Percentiles rank a stretch among this genome's conserved stretches.
Evolutionary conservation across 2,113 vertebrate species (phyloP).

Genomic region (Cololabis saira): DNA sequence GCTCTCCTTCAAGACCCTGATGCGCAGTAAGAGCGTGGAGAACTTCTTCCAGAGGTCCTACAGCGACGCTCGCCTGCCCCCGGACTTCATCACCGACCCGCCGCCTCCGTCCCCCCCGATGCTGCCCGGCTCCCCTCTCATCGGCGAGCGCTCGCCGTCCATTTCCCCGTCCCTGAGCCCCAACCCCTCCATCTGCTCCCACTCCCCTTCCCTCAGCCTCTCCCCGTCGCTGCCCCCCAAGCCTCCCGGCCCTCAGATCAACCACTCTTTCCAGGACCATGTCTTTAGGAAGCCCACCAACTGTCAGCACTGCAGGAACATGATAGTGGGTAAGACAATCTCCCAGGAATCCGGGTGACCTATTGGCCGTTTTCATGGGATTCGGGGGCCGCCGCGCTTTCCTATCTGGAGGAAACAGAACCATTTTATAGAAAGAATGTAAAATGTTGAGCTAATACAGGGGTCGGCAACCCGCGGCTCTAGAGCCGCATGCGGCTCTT

Average conservation of each 20-base stretch:
- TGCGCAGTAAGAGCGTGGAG: conserved; percentile 92
- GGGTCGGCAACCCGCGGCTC: too few relatives aligned
- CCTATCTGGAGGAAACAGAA: background rate
- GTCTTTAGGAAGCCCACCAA: conserved; percentile 90
- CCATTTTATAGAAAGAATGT: too few relatives aligned
- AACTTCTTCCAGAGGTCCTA: conserved; percentile 91
- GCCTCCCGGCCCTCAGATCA: conserved; percentile 77
- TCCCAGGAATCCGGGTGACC: background rate
- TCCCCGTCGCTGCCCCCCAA: conserved; percentile 65
- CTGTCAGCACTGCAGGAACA: conserved; percentile 91
- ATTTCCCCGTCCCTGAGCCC: conserved; percentile 76
- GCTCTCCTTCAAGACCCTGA: conserved; percentile 89
- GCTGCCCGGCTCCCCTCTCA: conserved; percentile 71
- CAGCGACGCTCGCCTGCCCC: conserved; percentile 85
- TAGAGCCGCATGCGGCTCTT: too few relatives aligned
- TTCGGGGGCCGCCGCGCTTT: background rate
- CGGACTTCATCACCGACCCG: conserved; percentile 85
- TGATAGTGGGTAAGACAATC: conserved; percentile 88
- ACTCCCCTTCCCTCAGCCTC: conserved; percentile 79
- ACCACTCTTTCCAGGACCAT: conserved; percentile 90
- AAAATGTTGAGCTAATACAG: too few relatives aligned
- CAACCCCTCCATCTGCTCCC: conserved; percentile 75
- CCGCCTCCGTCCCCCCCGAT: conserved; percentile 83
- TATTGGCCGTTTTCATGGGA: background rate
- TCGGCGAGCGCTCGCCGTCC: conserved; percentile 69